Evolutionary conservation across 1,140 invertebrate genomes (phyloP).

Genomic region (Teleogryllus occipitalis): DNA sequence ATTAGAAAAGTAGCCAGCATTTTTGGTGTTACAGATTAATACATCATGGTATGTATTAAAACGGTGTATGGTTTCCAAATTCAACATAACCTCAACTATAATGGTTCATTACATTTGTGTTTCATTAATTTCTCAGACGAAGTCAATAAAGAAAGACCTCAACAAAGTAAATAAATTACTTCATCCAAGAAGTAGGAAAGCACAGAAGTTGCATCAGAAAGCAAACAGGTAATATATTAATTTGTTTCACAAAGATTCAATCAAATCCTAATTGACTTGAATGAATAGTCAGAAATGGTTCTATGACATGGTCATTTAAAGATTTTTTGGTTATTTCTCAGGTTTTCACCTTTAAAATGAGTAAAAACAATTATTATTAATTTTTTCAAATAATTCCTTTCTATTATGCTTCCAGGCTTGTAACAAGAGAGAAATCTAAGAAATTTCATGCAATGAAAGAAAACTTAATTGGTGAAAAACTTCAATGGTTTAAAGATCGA

Average conservation of each 20-base stretch:
- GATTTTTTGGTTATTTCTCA: slow-evolving; percentile 3
- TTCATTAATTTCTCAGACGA: slow-evolving; percentile 11
- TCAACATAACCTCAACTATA: not conserved
- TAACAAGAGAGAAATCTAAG: slow-evolving; percentile 54
- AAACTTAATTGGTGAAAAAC: slow-evolving; percentile 60
- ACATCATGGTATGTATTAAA: no score
- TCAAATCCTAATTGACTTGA: slow-evolving; percentile 7
- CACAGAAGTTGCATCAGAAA: slow-evolving; percentile 42
- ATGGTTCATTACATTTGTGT: not conserved
- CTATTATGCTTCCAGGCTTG: slow-evolving; percentile 36
- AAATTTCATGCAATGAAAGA: slow-evolving; percentile 55
- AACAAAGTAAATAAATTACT: slow-evolving; percentile 37
- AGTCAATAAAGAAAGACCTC: slow-evolving; percentile 12
- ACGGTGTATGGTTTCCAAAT: no score
- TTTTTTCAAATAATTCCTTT: slow-evolving; percentile 18
- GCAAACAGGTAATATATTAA: slow-evolving; percentile 3
- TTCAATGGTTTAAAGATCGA: slow-evolving; percentile 57
- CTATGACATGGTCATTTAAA: slow-evolving; percentile 11
- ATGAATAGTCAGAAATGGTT: slow-evolving; percentile 14
- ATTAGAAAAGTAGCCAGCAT: no score
- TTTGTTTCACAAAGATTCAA: slow-evolving; percentile 14
- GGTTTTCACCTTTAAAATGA: no score
- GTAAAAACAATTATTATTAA: no score
- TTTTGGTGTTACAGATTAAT: no score
- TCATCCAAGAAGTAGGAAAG: slow-evolving; percentile 71